phyloP scores from a whole-genome alignment of 2,113 vertebrate species.

The Hippolais icterina region DNA sequence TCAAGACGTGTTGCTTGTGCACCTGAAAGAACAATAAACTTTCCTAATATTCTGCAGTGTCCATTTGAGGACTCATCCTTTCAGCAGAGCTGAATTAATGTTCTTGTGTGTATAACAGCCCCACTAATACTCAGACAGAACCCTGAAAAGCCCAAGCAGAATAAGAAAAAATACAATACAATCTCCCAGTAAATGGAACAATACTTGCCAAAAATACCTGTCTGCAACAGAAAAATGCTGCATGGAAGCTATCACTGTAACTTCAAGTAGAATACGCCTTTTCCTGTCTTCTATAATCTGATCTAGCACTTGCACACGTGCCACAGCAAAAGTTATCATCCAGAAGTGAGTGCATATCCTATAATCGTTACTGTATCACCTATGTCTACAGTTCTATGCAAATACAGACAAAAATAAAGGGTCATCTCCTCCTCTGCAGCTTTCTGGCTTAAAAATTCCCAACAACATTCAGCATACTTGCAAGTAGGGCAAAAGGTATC shows the following conservation, averaged over 20 bases:
- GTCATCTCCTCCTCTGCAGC: background rate
- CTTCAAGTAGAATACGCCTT: constrained; percentile 49
- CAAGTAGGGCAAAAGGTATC: background rate
- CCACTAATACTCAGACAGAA: background rate
- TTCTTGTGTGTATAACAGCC: background rate
- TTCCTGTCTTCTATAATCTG: constrained; percentile 66
- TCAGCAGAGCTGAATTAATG: background rate
- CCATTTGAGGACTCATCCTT: background rate
- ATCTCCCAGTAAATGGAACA: background rate
- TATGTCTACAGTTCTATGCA: background rate
- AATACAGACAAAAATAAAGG: background rate
- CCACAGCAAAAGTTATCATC: constrained; percentile 34
- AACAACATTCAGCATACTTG: background rate
- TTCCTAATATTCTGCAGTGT: background rate
- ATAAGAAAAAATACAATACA: background rate
- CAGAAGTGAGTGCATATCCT: background rate
- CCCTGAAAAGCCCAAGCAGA: background rate
- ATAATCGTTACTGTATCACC: background rate
- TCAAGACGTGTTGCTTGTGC: background rate
- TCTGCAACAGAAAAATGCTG: background rate
- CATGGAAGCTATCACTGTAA: background rate
- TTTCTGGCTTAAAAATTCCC: background rate
- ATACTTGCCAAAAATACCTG: background rate
- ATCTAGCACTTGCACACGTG: constrained; percentile 33
- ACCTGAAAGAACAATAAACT: background rate